These are phyloP conservation scores for Calycopis cecrops DNA, from an alignment of 1,140 invertebrate species.

Conservation along the genomic window DNA sequence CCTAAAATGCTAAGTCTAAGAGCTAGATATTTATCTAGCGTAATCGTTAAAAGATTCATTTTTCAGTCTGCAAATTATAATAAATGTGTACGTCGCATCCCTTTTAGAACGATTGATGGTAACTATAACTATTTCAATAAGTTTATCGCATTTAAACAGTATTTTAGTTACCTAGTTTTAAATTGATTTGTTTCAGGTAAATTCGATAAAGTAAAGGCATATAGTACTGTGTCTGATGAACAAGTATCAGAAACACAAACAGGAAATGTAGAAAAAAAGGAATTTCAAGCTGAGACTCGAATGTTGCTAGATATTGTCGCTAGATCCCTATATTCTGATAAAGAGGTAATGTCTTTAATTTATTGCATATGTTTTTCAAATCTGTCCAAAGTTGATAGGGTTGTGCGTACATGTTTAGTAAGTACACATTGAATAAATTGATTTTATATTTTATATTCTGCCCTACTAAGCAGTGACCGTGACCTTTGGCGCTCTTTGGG, in stretches of 20 bases:
- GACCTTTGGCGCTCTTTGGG: too few relatives aligned
- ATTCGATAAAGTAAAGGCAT: constrained; percentile 24
- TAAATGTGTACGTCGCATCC: neutral
- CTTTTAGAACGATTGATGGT: neutral
- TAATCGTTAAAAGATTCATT: neutral
- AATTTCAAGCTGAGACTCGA: constrained; percentile 97
- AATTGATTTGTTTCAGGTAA: constrained; percentile 17
- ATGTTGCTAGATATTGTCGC: constrained; percentile 98
- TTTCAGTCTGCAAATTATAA: neutral
- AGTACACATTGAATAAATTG: too few relatives aligned
- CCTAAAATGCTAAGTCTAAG: constrained; percentile 4
- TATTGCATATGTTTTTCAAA: neutral
- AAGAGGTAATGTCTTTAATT: constrained; percentile 82
- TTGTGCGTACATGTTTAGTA: too few relatives aligned
- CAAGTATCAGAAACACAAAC: constrained; percentile 72
- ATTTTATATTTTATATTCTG: neutral
- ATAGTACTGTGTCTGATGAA: constrained; percentile 47
- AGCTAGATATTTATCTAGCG: neutral
- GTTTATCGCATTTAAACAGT: neutral
- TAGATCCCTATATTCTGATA: constrained; percentile 97
- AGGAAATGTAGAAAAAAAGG: constrained; percentile 78
- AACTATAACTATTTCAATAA: neutral
- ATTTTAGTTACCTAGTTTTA: neutral
- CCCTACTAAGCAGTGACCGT: too few relatives aligned
- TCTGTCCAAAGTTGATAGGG: too few relatives aligned